Base-by-base conservation (phyloP, 2,888 invertebrate genomes). In the Ptychoptera contaminata region DNA sequence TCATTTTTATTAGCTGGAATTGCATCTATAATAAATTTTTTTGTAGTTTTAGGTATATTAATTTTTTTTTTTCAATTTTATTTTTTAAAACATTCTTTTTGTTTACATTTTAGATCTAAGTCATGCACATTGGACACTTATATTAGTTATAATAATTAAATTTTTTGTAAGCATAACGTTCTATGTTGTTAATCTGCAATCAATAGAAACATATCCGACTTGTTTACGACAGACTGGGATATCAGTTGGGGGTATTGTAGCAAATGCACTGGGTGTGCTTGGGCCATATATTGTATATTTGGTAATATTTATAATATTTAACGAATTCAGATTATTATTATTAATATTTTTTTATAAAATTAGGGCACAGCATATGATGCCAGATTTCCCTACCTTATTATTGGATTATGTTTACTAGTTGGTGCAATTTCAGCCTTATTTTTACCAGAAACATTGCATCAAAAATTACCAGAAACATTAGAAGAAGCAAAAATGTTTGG, bases 131-230 rank as follows among this genome's bases (percentile, higher is more conserved):
- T 23, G 23, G 23, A 23, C 23, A 3, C 23, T 23, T 23, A 23
- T 23, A 7, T 23, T 42, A 2, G 36, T 67, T 9, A 60, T 71
- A 29, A 58, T 67, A 29, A 67, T 70, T 46, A 72, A 74, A 56
- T 65, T 74, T 50, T 62, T 67, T 16, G 65, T 72, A 45, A 72
- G 73, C 4, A 55, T 74, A 16, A 67, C 72, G 7, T 76, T 73
- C 56, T 75, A 74, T 52, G 66, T 72, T 14, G 70, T 71, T 23
- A 73, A 70, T 54, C 61, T 79, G 43, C 72, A 78, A 49, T 71
- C 73, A 45, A 69, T 79, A 58, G 79, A 80, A 60, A 65, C 77
- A 15, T 79, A 76, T 57, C 79, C 79, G 11, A 79, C 79, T 0
- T 74, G 74, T 51, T 62, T 79, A 31, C 64, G 80, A 16, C 76